A percentile compares a stretch with the other conserved stretches of the same genome.
Conservation (phyloP, 2,888 invertebrate genomes). For the Philopedon plagiatum region DNA sequence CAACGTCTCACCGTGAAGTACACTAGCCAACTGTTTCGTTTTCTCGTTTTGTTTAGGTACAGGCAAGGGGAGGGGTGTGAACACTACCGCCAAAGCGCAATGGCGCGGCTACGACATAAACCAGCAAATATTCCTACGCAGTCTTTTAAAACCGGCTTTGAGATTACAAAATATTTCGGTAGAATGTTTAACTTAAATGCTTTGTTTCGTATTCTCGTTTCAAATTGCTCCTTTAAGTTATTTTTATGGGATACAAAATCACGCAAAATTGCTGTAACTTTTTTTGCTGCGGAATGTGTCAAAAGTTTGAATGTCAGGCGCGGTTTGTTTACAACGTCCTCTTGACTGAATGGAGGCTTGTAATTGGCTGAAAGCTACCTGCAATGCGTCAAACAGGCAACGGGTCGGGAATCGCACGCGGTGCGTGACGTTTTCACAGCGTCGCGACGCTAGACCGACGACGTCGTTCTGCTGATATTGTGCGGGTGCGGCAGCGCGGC, state of each 20-base stretch:
- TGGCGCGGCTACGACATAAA: constrained; percentile 69
- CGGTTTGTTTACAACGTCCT: constrained; percentile 81
- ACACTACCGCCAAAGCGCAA: constrained; percentile 67
- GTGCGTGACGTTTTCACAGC: constrained; percentile 60
- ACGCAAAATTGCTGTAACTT: constrained; percentile 65
- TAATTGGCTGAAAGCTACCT: constrained; percentile 87
- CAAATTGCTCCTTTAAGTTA: neutral
- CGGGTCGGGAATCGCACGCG: constrained; percentile 64
- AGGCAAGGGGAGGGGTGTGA: constrained; percentile 60
- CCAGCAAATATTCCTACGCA: constrained; percentile 69
- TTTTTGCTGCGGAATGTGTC: constrained; percentile 75
- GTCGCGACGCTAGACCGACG: constrained; percentile 53
- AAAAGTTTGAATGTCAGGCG: constrained; percentile 78
- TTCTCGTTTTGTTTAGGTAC: constrained; percentile 66
- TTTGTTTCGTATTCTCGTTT: neutral
- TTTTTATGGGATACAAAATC: neutral
- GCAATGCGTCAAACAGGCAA: constrained; percentile 83
- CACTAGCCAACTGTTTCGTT: constrained; percentile 67
- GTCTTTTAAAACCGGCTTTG: constrained; percentile 16
- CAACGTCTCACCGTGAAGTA: constrained; percentile 61
- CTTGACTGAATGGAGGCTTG: constrained; percentile 72
- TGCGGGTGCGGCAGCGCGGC: constrained; percentile 68
- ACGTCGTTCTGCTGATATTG: constrained; percentile 59
- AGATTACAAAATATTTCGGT: constrained; percentile 18
- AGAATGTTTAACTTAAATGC: constrained; percentile 12